Evolutionary conservation across 2,113 vertebrate species (phyloP).

Genomic region (Protobothrops mucrosquamatus): DNA sequence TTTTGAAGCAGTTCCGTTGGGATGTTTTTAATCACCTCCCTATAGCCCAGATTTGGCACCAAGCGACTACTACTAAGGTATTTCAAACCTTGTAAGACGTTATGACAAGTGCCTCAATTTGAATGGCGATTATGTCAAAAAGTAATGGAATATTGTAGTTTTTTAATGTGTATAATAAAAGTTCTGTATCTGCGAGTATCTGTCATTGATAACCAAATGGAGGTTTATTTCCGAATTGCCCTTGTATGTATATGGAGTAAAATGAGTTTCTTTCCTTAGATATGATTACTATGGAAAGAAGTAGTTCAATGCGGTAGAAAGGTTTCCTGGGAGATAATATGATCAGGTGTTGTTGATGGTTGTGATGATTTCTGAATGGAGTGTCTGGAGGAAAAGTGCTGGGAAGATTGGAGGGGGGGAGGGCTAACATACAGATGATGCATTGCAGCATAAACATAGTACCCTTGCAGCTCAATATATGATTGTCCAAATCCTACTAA

Average conservation of each 20-base stretch:
- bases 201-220: no score
- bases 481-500: not conserved
- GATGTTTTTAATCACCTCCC: no score
- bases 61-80: no score
- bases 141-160: no score
- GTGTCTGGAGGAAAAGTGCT: not conserved
- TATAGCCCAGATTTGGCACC: no score
- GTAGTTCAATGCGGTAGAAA: not conserved
- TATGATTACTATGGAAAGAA: not conserved
- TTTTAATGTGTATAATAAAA: no score
- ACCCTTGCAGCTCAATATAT: not conserved
- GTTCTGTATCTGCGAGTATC: no score
- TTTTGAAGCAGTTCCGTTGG: no score
- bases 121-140: no score
- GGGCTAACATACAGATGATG: not conserved
- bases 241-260: not conserved
- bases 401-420: not conserved
- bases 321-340: not conserved
- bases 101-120: no score
- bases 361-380: not conserved
- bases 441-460: not conserved
- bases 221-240: no score
- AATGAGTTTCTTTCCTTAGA: not conserved
- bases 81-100: no score
- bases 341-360: not conserved